Conservation (phyloP, 2,113 vertebrate species). For the Notiomystis cincta region DNA sequence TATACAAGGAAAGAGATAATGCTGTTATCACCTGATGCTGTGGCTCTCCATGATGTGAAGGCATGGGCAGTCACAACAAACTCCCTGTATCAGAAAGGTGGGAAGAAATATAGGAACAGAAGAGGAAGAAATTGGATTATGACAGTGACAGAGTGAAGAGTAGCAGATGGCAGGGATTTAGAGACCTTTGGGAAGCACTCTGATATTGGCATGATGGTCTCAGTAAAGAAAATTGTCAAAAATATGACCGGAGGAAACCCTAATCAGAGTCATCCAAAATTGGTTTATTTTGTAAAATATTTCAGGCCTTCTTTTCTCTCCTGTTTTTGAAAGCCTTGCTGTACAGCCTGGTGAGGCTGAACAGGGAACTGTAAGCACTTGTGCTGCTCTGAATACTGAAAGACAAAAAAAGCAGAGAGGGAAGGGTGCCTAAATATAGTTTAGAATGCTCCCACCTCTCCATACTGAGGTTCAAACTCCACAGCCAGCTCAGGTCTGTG, state of each 20-base stretch:
- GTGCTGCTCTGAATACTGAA: fast-evolving
- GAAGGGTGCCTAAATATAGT: background rate
- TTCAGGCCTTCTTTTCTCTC: background rate
- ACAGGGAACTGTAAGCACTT: background rate
- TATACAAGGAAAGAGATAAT: background rate
- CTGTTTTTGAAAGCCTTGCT: background rate
- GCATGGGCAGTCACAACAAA: background rate
- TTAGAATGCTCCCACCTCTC: background rate
- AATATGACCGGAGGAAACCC: background rate
- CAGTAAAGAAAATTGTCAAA: background rate
- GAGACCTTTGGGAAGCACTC: background rate
- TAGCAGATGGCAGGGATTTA: background rate
- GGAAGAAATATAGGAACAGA: background rate
- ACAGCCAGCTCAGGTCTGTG: background rate
- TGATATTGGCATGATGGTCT: background rate
- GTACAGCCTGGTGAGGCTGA: background rate
- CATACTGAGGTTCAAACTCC: background rate
- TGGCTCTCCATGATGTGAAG: background rate
- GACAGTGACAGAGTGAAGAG: background rate
- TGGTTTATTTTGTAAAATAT: background rate
- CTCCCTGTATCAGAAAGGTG: background rate
- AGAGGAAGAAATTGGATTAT: background rate
- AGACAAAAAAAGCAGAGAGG: background rate
- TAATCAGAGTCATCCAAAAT: background rate
- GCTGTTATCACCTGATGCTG: background rate